These are phyloP conservation scores for Xanthostigma xanthostigma DNA, from an alignment of 2,888 invertebrate species.

Conservation along the genomic window DNA sequence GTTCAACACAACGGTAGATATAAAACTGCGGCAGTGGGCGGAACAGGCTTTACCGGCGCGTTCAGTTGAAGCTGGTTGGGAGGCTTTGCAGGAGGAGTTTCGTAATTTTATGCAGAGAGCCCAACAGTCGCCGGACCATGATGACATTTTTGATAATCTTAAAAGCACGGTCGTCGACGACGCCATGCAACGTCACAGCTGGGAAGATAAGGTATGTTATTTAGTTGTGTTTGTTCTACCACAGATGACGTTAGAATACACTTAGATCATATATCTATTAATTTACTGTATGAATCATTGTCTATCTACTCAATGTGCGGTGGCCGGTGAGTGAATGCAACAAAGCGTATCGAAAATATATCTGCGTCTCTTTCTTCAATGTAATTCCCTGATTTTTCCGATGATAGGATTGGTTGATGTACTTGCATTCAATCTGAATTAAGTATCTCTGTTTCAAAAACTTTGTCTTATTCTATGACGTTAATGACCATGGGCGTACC, in stretches of 20 bases:
- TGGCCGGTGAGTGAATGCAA: too few relatives aligned
- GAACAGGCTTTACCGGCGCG: constrained; percentile 76
- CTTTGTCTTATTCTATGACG: too few relatives aligned
- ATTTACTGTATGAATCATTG: too few relatives aligned
- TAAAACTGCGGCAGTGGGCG: constrained; percentile 92
- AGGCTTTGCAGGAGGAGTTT: constrained; percentile 64
- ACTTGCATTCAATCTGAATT: too few relatives aligned
- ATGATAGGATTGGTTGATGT: too few relatives aligned
- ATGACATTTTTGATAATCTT: constrained; percentile 78
- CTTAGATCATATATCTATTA: too few relatives aligned
- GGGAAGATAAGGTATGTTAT: constrained; percentile 77
- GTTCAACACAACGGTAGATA: constrained; percentile 81
- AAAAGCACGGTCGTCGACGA: constrained; percentile 80
- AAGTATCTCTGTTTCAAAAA: too few relatives aligned
- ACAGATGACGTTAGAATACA: neutral
- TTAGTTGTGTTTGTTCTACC: constrained; percentile 14
- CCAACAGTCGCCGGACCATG: constrained; percentile 55
- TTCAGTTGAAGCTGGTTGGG: constrained; percentile 75
- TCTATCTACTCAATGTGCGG: too few relatives aligned
- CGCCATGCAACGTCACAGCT: constrained; percentile 71
- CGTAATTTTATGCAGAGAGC: constrained; percentile 51
- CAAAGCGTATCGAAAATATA: too few relatives aligned
- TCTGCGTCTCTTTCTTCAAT: too few relatives aligned
- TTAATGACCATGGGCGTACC: too few relatives aligned
- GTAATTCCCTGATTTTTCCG: too few relatives aligned